Percentiles rank a stretch among this genome's conserved stretches.
Conservation (phyloP, 37 sponge, comb jelly and placozoan genomes). For the Amphimedon queenslandica region DNA sequence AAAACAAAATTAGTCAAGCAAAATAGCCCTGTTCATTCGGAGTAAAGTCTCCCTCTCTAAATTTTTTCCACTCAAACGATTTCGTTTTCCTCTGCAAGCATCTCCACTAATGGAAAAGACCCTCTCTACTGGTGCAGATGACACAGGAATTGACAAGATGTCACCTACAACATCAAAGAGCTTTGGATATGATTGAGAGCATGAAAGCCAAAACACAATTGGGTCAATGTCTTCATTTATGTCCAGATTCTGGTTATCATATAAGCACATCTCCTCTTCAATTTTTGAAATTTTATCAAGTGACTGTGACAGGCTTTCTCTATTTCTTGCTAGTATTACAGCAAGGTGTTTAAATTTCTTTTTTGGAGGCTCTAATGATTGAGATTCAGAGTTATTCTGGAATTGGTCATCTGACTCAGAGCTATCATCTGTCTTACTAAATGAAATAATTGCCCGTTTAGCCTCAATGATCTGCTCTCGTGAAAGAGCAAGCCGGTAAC, state of each 20-base stretch:
- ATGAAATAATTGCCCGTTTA: too few relatives aligned
- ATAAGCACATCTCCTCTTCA: not conserved
- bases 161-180: constrained; percentile 9
- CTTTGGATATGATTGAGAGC: not conserved
- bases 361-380: not conserved
- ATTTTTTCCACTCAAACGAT: constrained; percentile 3
- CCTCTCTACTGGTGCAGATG: constrained; percentile 10
- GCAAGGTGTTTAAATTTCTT: not conserved
- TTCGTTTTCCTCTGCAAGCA: constrained; percentile 1
- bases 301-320: not conserved
- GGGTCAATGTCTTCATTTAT: not conserved
- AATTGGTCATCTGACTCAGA: too few relatives aligned
- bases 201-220: not conserved
- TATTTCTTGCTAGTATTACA: not conserved
- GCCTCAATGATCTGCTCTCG: too few relatives aligned
- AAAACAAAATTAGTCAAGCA: too few relatives aligned
- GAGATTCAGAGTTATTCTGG: too few relatives aligned
- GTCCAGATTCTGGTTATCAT: not conserved
- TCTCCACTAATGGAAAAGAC: constrained; percentile 17
- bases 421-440: too few relatives aligned
- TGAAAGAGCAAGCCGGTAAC: not conserved
- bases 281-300: not conserved
- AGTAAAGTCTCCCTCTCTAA: not conserved
- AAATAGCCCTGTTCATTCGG: not conserved
- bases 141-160: constrained; percentile 2